phyloP scores from a whole-genome alignment of 2,888 invertebrate genomes.

The Dicroscelio sp. region DNA sequence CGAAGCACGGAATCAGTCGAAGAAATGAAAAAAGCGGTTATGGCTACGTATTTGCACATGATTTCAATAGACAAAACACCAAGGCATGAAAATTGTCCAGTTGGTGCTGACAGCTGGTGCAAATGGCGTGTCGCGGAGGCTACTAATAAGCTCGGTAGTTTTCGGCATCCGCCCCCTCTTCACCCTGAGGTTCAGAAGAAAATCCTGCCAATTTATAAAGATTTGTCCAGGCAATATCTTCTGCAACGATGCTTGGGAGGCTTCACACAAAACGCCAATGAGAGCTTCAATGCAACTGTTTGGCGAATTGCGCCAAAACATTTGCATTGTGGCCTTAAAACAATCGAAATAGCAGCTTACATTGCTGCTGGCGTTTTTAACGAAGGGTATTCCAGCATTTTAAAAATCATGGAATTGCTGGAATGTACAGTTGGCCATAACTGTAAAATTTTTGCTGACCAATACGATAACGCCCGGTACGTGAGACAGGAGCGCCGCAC shows the following conservation, averaged over 20 bases:
- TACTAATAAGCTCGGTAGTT: not conserved
- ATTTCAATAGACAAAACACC: conserved; percentile 73
- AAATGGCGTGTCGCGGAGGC: conserved; percentile 73
- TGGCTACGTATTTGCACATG: conserved; percentile 61
- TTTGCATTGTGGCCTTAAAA: not conserved
- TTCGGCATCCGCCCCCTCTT: too few relatives aligned
- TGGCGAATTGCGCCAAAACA: not conserved
- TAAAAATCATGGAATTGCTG: not conserved
- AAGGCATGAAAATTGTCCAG: conserved; percentile 72
- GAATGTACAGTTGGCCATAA: conserved; percentile 11
- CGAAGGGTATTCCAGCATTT: not conserved
- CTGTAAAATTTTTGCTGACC: conserved; percentile 28
- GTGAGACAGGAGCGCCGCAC: conserved; percentile 36
- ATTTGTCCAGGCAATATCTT: conserved; percentile 56
- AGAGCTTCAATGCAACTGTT: not conserved
- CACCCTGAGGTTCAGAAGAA: too few relatives aligned
- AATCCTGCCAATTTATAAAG: conserved; percentile 63
- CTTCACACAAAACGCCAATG: not conserved
- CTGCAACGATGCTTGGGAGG: conserved; percentile 65
- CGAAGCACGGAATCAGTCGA: not conserved
- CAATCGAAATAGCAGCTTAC: not conserved
- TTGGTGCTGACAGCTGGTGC: conserved; percentile 78
- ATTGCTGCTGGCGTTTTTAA: not conserved
- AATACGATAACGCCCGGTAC: conserved; percentile 8
- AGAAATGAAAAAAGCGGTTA: conserved; percentile 19